Evolutionary conservation across 2,888 invertebrate species (phyloP).

Genomic region (Tinea trinotella): DNA sequence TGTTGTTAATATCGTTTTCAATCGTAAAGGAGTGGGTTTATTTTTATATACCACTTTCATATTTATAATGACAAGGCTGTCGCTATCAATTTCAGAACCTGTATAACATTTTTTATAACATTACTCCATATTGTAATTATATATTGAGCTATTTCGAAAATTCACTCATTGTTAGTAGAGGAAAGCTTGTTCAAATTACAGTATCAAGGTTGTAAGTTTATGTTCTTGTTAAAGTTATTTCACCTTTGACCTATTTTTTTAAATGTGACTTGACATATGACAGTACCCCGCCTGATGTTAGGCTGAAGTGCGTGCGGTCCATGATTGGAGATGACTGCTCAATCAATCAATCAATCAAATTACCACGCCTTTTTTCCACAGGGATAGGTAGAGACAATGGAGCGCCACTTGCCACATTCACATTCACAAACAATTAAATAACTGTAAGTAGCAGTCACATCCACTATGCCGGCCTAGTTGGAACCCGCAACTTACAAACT

Average conservation of each 20-base stretch:
- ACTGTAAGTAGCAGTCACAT: too few relatives aligned
- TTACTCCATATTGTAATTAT: background rate
- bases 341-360: too few relatives aligned
- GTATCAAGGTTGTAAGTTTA: background rate
- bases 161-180: background rate
- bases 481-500: too few relatives aligned
- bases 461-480: too few relatives aligned
- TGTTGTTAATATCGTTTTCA: background rate
- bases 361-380: too few relatives aligned
- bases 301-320: too few relatives aligned
- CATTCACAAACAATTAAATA: too few relatives aligned
- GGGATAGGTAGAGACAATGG: too few relatives aligned
- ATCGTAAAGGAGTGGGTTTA: constrained; percentile 5
- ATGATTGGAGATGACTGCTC: too few relatives aligned
- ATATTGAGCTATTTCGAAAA: constrained; percentile 5
- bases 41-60: background rate
- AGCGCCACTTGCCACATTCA: too few relatives aligned
- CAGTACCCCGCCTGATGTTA: too few relatives aligned
- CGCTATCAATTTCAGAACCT: background rate
- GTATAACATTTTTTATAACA: constrained; percentile 10
- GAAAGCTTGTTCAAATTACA: background rate
- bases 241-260: background rate
- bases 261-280: too few relatives aligned
- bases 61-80: constrained; percentile 17
- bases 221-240: background rate